Evolutionary conservation across 2,888 invertebrate species (phyloP).

Genomic region (Latrodectus hesperus): DNA sequence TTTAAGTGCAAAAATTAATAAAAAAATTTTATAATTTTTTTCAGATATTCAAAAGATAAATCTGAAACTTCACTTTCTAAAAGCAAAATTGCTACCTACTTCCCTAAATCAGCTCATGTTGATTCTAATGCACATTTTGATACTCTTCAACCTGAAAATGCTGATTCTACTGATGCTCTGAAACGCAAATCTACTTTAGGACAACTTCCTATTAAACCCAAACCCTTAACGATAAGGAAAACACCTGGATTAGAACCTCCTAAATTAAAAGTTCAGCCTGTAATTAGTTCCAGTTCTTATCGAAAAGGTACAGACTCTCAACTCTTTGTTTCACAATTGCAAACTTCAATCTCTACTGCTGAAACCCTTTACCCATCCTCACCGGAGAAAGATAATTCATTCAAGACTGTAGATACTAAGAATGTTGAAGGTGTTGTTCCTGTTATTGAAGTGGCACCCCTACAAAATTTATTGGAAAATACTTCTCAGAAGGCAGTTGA

Average conservation of each 20-base stretch:
- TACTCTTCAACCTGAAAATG: conserved; percentile 5
- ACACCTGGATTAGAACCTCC: conserved; percentile 78
- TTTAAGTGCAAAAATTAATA: no score
- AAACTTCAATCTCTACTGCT: not conserved
- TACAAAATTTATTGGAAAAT: conserved; percentile 17
- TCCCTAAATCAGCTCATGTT: conserved; percentile 39
- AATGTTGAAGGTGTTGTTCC: conserved; percentile 2
- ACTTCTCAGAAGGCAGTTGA: not conserved
- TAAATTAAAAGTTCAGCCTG: conserved; percentile 67
- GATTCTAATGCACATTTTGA: conserved; percentile 23
- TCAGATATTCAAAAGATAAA: conserved; percentile 29
- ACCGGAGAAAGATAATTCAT: conserved; percentile 8
- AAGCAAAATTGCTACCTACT: conserved; percentile 55
- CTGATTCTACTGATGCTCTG: conserved; percentile 21
- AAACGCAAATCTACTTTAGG: conserved; percentile 71
- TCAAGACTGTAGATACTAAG: not conserved
- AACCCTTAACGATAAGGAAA: conserved; percentile 88
- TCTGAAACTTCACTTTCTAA: conserved; percentile 22
- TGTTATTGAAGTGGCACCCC: conserved; percentile 34
- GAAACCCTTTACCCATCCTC: conserved; percentile 25
- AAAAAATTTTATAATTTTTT: not conserved
- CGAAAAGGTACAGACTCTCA: conserved; percentile 49
- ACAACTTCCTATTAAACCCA: conserved; percentile 83
- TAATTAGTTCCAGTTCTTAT: conserved; percentile 22
- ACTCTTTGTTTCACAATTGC: not conserved